Evolutionary conservation across 2,797 vertebrate species (phyloP).

Genomic region (Octomys mimax): DNA sequence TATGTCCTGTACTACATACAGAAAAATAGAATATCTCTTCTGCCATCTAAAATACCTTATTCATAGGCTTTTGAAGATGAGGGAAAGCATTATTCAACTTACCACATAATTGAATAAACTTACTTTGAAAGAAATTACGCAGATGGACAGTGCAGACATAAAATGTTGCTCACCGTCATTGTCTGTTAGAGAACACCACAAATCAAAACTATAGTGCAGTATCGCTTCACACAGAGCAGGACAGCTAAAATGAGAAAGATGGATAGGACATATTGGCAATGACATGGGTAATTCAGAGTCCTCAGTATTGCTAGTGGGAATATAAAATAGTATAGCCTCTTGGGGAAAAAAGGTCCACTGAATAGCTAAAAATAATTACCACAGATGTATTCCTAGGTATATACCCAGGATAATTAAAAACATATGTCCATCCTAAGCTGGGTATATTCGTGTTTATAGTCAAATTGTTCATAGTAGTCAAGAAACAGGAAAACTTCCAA

Average conservation of each 20-base stretch:
- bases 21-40: background rate
- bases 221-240: background rate
- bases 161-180: background rate
- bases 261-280: background rate
- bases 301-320: background rate
- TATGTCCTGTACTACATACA: no score
- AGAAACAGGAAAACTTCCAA: background rate
- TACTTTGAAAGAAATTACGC: background rate
- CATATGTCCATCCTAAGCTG: background rate
- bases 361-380: background rate
- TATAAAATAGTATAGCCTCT: background rate
- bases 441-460: background rate
- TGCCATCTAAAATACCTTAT: background rate
- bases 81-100: background rate
- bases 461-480: background rate
- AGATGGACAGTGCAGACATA: background rate
- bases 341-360: background rate
- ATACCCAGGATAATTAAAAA: background rate
- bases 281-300: background rate
- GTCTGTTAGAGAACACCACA: background rate
- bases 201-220: background rate
- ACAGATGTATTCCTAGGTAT: background rate
- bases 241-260: background rate
- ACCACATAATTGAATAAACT: conserved; percentile 5
- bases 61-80: background rate